Percentiles rank a stretch among this genome's conserved stretches.
Evolutionary conservation across 2,888 invertebrate species (phyloP).

Genomic region (Diabrotica balteata): DNA sequence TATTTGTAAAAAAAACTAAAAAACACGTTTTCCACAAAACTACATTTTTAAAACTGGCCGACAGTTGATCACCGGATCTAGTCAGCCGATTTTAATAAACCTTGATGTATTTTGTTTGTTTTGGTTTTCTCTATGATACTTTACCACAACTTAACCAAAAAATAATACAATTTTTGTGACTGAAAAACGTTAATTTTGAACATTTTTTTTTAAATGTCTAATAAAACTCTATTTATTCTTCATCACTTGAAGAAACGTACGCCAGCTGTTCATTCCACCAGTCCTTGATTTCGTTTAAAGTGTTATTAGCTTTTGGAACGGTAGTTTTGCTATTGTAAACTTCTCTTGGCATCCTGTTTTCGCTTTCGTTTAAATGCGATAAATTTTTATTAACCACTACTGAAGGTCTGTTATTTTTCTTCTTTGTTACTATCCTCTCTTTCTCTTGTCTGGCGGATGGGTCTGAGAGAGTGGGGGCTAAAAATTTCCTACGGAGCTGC

Average conservation of each 20-base stretch:
- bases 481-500: slow-evolving; percentile 77
- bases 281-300: slow-evolving; percentile 77
- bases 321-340: slow-evolving; percentile 59
- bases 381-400: slow-evolving; percentile 63
- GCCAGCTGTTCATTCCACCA: slow-evolving; percentile 86
- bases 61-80: no score
- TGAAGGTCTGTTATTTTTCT: slow-evolving; percentile 62
- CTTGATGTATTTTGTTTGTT: no score
- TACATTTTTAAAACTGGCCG: no score
- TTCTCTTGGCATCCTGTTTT: slow-evolving; percentile 43
- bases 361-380: slow-evolving; percentile 63
- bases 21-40: no score
- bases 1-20: no score
- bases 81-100: no score
- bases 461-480: slow-evolving; percentile 84
- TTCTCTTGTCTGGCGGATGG: slow-evolving; percentile 68
- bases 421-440: slow-evolving; percentile 61
- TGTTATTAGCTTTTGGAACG: slow-evolving; percentile 63
- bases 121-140: no score
- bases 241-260: slow-evolving; percentile 71
- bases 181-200: not conserved
- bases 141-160: no score
- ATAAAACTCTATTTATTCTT: slow-evolving; percentile 50
- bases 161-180: no score
- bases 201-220: no score